These are phyloP conservation scores for Laticauda colubrina DNA, from an alignment of 2,113 vertebrate genomes.

Conservation along the genomic window DNA sequence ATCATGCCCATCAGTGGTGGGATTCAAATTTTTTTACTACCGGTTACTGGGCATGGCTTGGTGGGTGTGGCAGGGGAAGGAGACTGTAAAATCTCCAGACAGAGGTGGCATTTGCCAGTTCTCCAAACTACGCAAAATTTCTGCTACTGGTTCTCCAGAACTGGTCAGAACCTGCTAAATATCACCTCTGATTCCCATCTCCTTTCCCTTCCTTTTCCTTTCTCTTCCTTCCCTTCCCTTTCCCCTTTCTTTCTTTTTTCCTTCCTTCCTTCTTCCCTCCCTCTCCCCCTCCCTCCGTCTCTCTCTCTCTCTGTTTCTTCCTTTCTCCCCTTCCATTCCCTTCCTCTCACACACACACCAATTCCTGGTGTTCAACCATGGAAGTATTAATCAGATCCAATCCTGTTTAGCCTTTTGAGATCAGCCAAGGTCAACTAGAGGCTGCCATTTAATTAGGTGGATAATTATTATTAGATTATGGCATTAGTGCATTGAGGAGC, in stretches of 20 bases:
- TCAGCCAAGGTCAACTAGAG: background rate
- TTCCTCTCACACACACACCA: background rate
- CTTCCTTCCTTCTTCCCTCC: too few relatives aligned
- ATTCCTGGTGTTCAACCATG: background rate
- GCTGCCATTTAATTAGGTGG: background rate
- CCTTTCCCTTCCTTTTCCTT: accelerated
- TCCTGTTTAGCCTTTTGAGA: background rate
- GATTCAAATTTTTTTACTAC: too few relatives aligned
- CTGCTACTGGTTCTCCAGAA: too few relatives aligned
- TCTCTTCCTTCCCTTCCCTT: background rate
- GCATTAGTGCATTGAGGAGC: background rate
- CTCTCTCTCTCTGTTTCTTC: too few relatives aligned
- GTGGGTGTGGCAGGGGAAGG: too few relatives aligned
- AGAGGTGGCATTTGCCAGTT: too few relatives aligned
- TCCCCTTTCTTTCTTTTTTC: background rate
- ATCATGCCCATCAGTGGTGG: background rate
- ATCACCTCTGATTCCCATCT: background rate
- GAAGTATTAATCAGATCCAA: background rate
- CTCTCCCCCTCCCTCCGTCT: background rate
- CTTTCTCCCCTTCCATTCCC: too few relatives aligned
- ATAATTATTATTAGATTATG: background rate
- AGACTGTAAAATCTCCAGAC: too few relatives aligned
- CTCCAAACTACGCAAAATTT: too few relatives aligned
- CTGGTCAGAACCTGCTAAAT: too few relatives aligned
- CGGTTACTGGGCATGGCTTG: too few relatives aligned